Base-by-base conservation (phyloP, 1,140 invertebrate genomes). In the Paraescarpia echinospica region DNA sequence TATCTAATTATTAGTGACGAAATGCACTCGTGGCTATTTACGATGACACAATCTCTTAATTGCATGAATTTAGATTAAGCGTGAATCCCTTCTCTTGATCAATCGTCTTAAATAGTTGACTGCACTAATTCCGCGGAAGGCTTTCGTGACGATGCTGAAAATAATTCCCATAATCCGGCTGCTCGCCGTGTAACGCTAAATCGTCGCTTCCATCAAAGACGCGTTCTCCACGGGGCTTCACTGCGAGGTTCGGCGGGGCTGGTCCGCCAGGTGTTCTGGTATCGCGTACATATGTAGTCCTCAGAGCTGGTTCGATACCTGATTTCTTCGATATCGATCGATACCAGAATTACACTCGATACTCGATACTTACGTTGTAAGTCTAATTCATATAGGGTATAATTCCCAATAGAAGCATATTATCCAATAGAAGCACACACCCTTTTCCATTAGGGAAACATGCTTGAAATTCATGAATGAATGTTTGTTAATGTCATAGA, bases 1-100 rank as follows among this genome's bases (percentile, higher is more conserved):
- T 77, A 77, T 77, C 59, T 77, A 77, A 77, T 77, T 77, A 77
- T 77, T 77, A 77, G 59, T 77, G 59, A 77, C 59, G 59, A 77
- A 77, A 77, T 77, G 59, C 59, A 77, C 59, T 77, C 59, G 59
- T 77, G 59, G 59, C 59, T 77, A 77, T 77, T 77, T 77, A 77
- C 59, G 59, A 77, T 77, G 59, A 77, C 59, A 77, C 59, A 77
- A 77, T 77, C 59, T 77, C 59, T 77, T 77, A 77, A 77, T 77
- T 77, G 59, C 59, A 77, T 31, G 59, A 77, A 77, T 77, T 77
- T 77, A 77, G 59, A 77, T 77, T 77, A 77, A 77, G 59, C 59
- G 59, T 77, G 59, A 77, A 77, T 77, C 59, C 59, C 59, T 77
- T 77, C 59, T 77, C 59, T 77, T 77, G 59, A 77, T 77, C 59